Conservation (phyloP, 2,888 invertebrate species). For the Ganaspis brasiliensis region DNA sequence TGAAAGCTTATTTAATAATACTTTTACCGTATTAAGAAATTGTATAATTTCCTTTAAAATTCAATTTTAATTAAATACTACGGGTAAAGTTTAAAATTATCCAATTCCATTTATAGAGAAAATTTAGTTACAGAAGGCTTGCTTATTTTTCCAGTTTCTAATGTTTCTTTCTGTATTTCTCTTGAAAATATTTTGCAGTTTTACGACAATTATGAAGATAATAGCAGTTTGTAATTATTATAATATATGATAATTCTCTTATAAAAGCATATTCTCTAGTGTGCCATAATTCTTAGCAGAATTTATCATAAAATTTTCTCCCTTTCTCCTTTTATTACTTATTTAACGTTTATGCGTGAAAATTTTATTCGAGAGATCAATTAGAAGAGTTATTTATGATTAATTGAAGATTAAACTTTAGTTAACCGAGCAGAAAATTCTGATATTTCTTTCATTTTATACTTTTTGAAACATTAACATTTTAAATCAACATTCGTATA, state of each 20-base stretch:
- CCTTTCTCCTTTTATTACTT: constrained; percentile 27
- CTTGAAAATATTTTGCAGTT: constrained; percentile 16
- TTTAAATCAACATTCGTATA: no score
- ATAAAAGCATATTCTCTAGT: constrained; percentile 27
- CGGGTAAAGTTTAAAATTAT: not conserved
- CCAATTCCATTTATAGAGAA: not conserved
- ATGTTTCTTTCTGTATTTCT: not conserved
- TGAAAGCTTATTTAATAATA: no score
- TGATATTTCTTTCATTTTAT: no score
- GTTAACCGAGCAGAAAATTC: not conserved
- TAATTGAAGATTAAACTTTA: not conserved
- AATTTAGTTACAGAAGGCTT: not conserved
- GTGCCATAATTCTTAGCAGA: constrained; percentile 31
- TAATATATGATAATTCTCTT: constrained; percentile 32
- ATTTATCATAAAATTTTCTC: constrained; percentile 31
- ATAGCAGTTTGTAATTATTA: constrained; percentile 29
- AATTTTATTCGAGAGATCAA: not conserved
- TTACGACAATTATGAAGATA: constrained; percentile 23
- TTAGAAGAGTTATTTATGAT: not conserved
- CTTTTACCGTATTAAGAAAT: no score
- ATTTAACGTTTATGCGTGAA: constrained; percentile 3
- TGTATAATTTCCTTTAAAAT: not conserved
- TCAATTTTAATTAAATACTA: not conserved
- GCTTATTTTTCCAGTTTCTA: not conserved
- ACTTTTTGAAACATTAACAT: no score